A percentile compares a stretch with the other conserved stretches of the same genome.
Evolutionary conservation across 2,888 invertebrate species (phyloP).

Genomic region (Miltochrista miniata): DNA sequence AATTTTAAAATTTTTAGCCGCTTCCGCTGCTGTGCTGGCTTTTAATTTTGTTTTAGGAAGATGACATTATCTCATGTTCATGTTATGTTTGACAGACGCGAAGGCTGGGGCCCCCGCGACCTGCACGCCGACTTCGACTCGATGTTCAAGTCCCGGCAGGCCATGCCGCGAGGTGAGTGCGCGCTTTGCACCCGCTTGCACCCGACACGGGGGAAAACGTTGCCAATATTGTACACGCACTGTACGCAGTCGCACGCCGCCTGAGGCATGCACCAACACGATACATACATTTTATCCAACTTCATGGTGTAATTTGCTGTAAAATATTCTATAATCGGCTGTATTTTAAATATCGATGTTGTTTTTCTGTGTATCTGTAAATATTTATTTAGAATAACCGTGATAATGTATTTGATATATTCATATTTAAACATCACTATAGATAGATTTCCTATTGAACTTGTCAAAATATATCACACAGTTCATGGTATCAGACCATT

Average conservation of each 20-base stretch:
- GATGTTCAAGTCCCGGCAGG: slow-evolving; percentile 85
- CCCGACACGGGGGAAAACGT: slow-evolving; percentile 65
- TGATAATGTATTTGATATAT: too few relatives aligned
- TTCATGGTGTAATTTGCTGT: slow-evolving; percentile 7
- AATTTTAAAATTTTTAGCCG: too few relatives aligned
- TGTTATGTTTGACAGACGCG: slow-evolving; percentile 57
- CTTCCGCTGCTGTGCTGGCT: too few relatives aligned
- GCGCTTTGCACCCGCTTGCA: slow-evolving; percentile 46
- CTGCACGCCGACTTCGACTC: slow-evolving; percentile 89
- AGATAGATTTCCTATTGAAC: too few relatives aligned
- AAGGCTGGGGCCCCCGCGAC: slow-evolving; percentile 86
- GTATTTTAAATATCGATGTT: not conserved
- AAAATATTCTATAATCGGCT: not conserved
- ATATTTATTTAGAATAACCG: not conserved
- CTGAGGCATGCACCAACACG: slow-evolving; percentile 16
- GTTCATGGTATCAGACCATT: too few relatives aligned
- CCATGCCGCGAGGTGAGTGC: slow-evolving; percentile 88
- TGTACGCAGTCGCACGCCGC: not conserved
- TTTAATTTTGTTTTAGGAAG: too few relatives aligned
- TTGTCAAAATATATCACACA: too few relatives aligned
- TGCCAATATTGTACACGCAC: slow-evolving; percentile 53
- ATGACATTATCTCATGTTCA: not conserved
- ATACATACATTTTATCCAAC: slow-evolving; percentile 9
- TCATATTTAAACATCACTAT: not conserved
- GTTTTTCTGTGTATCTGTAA: not conserved